A percentile compares a stretch with the other conserved stretches of the same genome.
These are phyloP conservation scores for Athene cunicularia DNA, from an alignment of 2,113 vertebrate genomes.

Conservation along the genomic window DNA sequence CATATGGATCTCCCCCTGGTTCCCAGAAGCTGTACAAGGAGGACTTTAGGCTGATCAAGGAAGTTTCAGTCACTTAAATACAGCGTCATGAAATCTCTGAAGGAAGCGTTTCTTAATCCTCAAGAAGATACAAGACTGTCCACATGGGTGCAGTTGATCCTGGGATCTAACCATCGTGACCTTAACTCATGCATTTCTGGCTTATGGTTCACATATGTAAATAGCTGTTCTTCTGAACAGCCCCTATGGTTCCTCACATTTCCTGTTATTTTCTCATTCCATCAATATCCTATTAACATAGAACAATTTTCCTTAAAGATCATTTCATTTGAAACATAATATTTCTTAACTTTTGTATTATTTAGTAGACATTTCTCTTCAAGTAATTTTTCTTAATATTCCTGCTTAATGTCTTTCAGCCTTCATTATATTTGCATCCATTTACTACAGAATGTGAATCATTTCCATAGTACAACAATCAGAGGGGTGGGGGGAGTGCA, in stretches of 20 bases:
- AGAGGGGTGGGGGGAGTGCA: too few relatives aligned
- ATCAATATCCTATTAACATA: neutral
- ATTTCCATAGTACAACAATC: neutral
- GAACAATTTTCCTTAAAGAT: neutral
- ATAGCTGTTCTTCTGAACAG: neutral
- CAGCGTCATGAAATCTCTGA: neutral
- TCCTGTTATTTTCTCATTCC: neutral
- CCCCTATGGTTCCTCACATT: fast-evolving
- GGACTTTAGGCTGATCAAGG: neutral
- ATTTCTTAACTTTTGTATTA: neutral
- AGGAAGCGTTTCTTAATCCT: neutral
- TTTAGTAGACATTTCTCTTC: neutral
- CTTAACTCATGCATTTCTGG: neutral
- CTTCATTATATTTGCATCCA: neutral
- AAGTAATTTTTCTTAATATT: neutral
- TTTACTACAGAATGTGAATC: neutral
- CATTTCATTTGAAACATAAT: neutral
- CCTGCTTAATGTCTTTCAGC: neutral
- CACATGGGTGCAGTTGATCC: neutral
- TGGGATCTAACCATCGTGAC: neutral
- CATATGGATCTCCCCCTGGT: neutral
- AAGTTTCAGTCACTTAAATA: neutral
- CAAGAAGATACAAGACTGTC: neutral
- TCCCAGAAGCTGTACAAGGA: neutral
- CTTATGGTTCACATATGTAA: neutral